phyloP scores from a whole-genome alignment of 2,797 vertebrate genomes.

The Channallabes apus region DNA sequence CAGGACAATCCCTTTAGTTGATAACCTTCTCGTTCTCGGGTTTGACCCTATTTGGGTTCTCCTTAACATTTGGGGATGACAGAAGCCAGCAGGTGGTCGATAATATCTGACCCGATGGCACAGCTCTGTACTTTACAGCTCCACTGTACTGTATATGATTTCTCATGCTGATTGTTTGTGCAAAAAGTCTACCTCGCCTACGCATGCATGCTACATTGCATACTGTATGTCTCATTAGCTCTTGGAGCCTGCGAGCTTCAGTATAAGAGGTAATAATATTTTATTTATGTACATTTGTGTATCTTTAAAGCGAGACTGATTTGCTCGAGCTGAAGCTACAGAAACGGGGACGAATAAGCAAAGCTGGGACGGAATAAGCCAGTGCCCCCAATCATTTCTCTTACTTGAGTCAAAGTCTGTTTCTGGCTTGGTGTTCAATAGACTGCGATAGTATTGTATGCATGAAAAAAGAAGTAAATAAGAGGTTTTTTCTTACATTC shows the following conservation, averaged over 20 bases:
- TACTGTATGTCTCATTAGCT: background rate
- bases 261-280: background rate
- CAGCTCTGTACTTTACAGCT: background rate
- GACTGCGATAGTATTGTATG: no score
- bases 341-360: background rate
- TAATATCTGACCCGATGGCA: background rate
- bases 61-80: background rate
- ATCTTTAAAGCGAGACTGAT: background rate
- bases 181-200: background rate
- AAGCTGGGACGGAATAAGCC: background rate
- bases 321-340: no score
- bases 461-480: background rate
- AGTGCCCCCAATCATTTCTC: background rate
- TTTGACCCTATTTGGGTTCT: background rate
- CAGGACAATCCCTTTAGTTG: background rate
- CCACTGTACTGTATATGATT: background rate
- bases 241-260: background rate
- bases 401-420: background rate
- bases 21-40: background rate
- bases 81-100: background rate
- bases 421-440: background rate
- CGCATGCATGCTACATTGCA: background rate
- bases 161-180: background rate
- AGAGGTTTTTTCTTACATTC: background rate
- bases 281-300: background rate